Evolutionary conservation across 2,888 invertebrate genomes (phyloP).

Genomic region (Netelia fuscicornis): DNA sequence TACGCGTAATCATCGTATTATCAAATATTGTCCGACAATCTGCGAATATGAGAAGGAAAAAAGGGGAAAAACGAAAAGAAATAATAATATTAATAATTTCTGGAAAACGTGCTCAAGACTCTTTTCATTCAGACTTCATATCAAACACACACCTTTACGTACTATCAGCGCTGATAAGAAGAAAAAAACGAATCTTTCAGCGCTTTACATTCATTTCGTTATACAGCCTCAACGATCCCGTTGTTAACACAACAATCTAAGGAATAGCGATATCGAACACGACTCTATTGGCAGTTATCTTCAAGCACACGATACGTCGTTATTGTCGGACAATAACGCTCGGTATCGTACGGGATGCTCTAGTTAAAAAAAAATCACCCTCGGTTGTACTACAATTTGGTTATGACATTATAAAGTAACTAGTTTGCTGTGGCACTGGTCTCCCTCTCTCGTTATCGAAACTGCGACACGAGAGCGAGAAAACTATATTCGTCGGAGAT

Average conservation of each 20-base stretch:
- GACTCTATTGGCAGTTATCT: constrained; percentile 63
- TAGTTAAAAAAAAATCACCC: constrained; percentile 60
- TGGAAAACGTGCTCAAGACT: constrained; percentile 57
- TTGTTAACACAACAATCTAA: constrained; percentile 26
- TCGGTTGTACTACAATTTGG: constrained; percentile 83
- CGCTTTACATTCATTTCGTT: constrained; percentile 31
- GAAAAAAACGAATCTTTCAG: constrained; percentile 20
- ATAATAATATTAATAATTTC: constrained; percentile 19
- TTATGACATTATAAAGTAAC: constrained; percentile 79
- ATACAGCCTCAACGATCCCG: constrained; percentile 50
- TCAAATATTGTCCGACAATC: constrained; percentile 44
- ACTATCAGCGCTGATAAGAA: constrained; percentile 40
- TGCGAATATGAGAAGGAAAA: constrained; percentile 62
- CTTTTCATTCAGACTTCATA: constrained; percentile 41
- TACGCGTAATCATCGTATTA: constrained; percentile 41
- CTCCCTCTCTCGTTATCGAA: constrained; percentile 53
- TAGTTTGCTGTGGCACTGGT: constrained; percentile 77
- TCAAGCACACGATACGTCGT: constrained; percentile 41
- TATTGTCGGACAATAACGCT: constrained; percentile 57
- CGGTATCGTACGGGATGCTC: constrained; percentile 39
- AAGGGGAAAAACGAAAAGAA: constrained; percentile 47
- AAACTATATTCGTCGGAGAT: constrained; percentile 27
- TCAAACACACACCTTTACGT: constrained; percentile 49
- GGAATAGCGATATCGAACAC: constrained; percentile 42
- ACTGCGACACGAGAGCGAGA: constrained; percentile 18